These are phyloP conservation scores for Sebastes fasciatus DNA, from an alignment of 2,113 vertebrate genomes.

Conservation along the genomic window DNA sequence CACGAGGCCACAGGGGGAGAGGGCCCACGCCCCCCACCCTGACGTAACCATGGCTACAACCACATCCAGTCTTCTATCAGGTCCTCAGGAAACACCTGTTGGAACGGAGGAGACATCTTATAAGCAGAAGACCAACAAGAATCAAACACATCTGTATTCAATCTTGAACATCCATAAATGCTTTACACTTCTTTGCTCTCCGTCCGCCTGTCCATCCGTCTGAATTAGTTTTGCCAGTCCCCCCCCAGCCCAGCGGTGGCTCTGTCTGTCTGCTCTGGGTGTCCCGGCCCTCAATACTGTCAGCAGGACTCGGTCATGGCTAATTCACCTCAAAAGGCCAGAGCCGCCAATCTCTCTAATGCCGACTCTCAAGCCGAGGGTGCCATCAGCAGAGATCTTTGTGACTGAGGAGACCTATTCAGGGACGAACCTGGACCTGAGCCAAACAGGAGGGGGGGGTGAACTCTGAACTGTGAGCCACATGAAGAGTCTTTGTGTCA, in stretches of 20 bases:
- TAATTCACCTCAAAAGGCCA: slow-evolving; percentile 70
- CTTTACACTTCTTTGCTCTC: not conserved
- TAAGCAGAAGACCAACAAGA: too few species aligned
- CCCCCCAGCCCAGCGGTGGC: not conserved
- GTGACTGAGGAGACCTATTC: slow-evolving; percentile 57
- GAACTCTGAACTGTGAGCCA: slow-evolving; percentile 53
- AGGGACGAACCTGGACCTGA: slow-evolving; percentile 29
- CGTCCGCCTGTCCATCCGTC: slow-evolving; percentile 12
- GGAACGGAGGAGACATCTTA: not conserved
- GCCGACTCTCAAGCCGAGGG: slow-evolving; percentile 45
- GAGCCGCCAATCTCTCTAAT: slow-evolving; percentile 56
- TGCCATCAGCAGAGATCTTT: slow-evolving; percentile 43
- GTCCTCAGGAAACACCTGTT: slow-evolving; percentile 62
- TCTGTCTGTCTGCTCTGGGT: slow-evolving; percentile 44
- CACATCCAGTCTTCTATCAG: slow-evolving; percentile 53
- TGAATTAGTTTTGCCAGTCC: slow-evolving; percentile 29
- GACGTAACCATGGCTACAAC: slow-evolving; percentile 70
- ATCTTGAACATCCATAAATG: not conserved
- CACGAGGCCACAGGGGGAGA: slow-evolving; percentile 58
- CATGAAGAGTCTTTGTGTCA: slow-evolving; percentile 57
- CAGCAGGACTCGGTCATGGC: slow-evolving; percentile 67
- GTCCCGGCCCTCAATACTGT: slow-evolving; percentile 51
- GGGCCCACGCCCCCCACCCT: slow-evolving; percentile 59
- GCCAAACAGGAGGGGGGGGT: slow-evolving; percentile 46
- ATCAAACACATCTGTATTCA: not conserved